phyloP scores from a whole-genome alignment of 2,888 invertebrate genomes.

The Platycheirus albimanus region DNA sequence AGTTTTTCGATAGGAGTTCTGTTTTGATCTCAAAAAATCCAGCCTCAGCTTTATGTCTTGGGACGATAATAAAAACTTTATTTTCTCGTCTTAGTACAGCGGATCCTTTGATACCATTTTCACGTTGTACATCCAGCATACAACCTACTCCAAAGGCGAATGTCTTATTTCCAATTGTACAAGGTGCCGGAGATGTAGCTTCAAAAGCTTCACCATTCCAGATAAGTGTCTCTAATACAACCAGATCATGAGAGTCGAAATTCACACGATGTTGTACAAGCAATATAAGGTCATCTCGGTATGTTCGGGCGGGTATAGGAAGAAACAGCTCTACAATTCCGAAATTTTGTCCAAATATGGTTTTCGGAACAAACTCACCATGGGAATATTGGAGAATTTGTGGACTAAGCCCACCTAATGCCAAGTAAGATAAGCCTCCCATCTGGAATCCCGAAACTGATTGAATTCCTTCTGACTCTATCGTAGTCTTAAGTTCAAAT shows the following conservation, averaged over 20 bases:
- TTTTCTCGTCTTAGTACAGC: slow-evolving; percentile 76
- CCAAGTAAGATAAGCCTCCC: slow-evolving; percentile 81
- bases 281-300: slow-evolving; percentile 82
- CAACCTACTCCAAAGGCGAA: slow-evolving; percentile 78
- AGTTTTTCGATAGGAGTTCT: slow-evolving; percentile 78
- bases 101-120: slow-evolving; percentile 79
- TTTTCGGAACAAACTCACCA: slow-evolving; percentile 79
- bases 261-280: slow-evolving; percentile 82
- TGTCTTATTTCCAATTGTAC: slow-evolving; percentile 77
- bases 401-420: slow-evolving; percentile 79
- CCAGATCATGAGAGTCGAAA: slow-evolving; percentile 79
- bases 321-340: slow-evolving; percentile 80
- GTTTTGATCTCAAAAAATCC: slow-evolving; percentile 79
- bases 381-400: slow-evolving; percentile 80
- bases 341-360: slow-evolving; percentile 80
- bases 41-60: slow-evolving; percentile 79
- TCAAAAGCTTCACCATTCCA: slow-evolving; percentile 82
- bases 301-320: slow-evolving; percentile 80
- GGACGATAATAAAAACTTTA: slow-evolving; percentile 79
- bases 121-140: slow-evolving; percentile 79
- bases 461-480: slow-evolving; percentile 77
- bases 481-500: slow-evolving; percentile 75
- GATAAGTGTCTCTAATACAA: slow-evolving; percentile 81
- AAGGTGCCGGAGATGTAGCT: slow-evolving; percentile 79
- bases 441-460: slow-evolving; percentile 80